Conservation (phyloP, 1,140 invertebrate species). For the Trichonephila inaurata region DNA sequence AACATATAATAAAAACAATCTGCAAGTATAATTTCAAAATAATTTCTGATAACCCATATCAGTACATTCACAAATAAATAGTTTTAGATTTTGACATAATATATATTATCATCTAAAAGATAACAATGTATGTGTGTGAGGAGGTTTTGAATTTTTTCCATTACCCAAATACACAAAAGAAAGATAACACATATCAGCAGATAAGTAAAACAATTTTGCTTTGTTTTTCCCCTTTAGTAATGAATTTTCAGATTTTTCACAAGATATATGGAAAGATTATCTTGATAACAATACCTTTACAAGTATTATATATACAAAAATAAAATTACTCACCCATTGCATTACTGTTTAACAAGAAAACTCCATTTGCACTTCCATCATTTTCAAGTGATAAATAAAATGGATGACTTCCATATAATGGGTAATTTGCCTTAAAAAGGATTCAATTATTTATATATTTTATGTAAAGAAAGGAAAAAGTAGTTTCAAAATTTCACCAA, state of each 20-base stretch:
- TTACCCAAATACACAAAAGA: neutral
- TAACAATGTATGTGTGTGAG: no score
- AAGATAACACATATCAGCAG: slow-evolving; percentile 5
- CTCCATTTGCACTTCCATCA: slow-evolving; percentile 85
- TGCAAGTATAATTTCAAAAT: no score
- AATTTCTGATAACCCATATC: no score
- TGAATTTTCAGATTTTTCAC: neutral
- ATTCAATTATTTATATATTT: neutral
- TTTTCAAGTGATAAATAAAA: slow-evolving; percentile 88
- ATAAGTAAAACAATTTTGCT: neutral
- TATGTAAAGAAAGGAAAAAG: neutral
- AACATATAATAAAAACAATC: no score
- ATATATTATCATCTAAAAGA: no score
- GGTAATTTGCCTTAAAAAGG: slow-evolving; percentile 80
- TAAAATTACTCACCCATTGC: slow-evolving; percentile 83
- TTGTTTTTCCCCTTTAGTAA: neutral
- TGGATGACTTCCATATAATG: slow-evolving; percentile 92
- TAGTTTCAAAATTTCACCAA: neutral
- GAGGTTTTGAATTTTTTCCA: no score
- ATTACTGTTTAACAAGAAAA: slow-evolving; percentile 90
- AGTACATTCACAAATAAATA: no score
- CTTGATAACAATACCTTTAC: neutral
- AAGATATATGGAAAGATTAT: neutral
- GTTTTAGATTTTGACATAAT: no score
- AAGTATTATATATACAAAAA: neutral